Evolutionary conservation across 2,888 invertebrate genomes (phyloP), one percentile per base, ranked within the genome.

Genomic region (Idaea dimidiata): DNA sequence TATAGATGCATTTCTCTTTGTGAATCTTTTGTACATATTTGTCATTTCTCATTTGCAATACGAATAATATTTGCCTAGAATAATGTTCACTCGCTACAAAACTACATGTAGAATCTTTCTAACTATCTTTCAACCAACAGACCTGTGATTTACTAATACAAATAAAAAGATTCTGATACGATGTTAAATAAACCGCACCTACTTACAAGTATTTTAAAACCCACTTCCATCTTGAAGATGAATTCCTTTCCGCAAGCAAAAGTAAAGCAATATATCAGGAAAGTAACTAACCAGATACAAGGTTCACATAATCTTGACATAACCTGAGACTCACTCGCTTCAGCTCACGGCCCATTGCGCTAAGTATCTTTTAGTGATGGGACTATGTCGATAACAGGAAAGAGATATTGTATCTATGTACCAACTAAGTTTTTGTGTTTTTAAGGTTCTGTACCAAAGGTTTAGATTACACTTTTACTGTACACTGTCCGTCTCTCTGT

Each of bases 331-430:
- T 61, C 71, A 62, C 66, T 66, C 43, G 43, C 43, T 69, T 66
- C 58, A 31, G 61, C 69, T 76, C 70, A 73, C 73, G 71, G 66
- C 32, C 68, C 70, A 71, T 72, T 76, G 69, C 69, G 69, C 72
- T 68, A 70, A 72, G 70, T 73, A 69, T 71, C 66, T 54, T 56
- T 59, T 62, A 66, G 66, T 62, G 64, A 1, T 32, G 64, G 57
- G 58, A 66, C 43, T 14, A 43, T 10, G 43, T 43, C 43, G 43
- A 43, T 43, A 43, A 7, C 14, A 10, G 8, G 10, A 43, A 7
- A 24, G 24, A 24, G 24, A 24, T 24, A 14, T 43, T 43, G 10
- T 43, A 10, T n/a, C 8, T 43, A 8, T 3, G 7, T 8, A 43
- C 43, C 14, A 8, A 43, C 43, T 8, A 43, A 8, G 43, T 14